phyloP scores from a whole-genome alignment of 2,888 invertebrate genomes.

The Silvanus unidentatus region DNA sequence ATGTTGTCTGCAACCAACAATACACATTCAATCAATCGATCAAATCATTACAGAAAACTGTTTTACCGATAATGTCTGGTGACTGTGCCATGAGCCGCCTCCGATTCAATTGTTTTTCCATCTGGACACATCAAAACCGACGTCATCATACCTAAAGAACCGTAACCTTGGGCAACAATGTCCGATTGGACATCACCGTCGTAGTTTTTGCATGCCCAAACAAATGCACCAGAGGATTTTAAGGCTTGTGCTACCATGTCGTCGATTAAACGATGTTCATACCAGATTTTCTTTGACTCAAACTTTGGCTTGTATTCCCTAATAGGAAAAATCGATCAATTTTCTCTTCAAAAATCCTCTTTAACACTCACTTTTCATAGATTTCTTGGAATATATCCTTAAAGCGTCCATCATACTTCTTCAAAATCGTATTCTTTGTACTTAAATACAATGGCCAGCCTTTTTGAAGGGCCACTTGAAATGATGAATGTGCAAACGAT shows the following conservation, averaged over 20 bases:
- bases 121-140: slow-evolving; percentile 86
- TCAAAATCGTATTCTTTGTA: slow-evolving; percentile 87
- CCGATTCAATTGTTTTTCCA: slow-evolving; percentile 81
- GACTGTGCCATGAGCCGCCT: slow-evolving; percentile 90
- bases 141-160: slow-evolving; percentile 86
- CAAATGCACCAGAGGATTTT: slow-evolving; percentile 79
- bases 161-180: slow-evolving; percentile 72
- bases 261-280: slow-evolving; percentile 86
- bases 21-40: slow-evolving; percentile 10
- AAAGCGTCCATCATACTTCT: slow-evolving; percentile 83
- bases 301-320: slow-evolving; percentile 69
- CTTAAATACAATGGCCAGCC: slow-evolving; percentile 86
- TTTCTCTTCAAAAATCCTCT: slow-evolving; percentile 7
- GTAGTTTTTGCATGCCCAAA: slow-evolving; percentile 92
- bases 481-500: slow-evolving; percentile 81
- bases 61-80: slow-evolving; percentile 73
- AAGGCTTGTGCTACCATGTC: slow-evolving; percentile 87
- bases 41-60: not conserved
- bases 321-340: slow-evolving; percentile 14
- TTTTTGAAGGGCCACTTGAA: slow-evolving; percentile 78
- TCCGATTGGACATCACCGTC: slow-evolving; percentile 90
- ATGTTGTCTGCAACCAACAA: slow-evolving; percentile 61
- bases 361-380: slow-evolving; percentile 62
- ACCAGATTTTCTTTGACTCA: slow-evolving; percentile 76
- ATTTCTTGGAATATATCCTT: slow-evolving; percentile 90